Evolutionary conservation across 2,113 vertebrate species (phyloP), one percentile per base, ranked within the genome.

Genomic region (Buteo buteo): DNA sequence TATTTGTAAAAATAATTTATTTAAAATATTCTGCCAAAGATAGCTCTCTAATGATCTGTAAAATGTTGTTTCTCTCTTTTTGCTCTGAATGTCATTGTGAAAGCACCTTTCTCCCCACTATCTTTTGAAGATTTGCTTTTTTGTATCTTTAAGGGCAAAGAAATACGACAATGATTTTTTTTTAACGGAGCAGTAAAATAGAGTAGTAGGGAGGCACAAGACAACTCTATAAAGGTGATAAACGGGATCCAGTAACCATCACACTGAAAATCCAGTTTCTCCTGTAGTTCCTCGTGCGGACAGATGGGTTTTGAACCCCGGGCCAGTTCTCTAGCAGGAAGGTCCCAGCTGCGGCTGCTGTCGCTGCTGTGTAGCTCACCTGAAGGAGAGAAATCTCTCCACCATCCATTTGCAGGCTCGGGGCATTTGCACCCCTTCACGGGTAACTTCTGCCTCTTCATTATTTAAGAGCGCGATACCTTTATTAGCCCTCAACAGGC

Each of bases 21-120:
- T 96, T 89, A 84, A 97, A 97, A 85, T 96, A 90, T 97, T 96
- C 96, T 98, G 98, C 98, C 98, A 98, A 98, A 98, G 98, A 98
- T 93, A 95, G 94, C 38, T 97, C 92, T 96, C 94, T 95, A 87
- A 95, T 45, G 83, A 91, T 85, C 96, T 97, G 81, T 97, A 91
- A 96, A 91, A 86, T 89, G 91, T 94, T 4, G 45, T 91, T 95
- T 95, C 93, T 97, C 91, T 97, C 90, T 91, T 93, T 95, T 96
- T 86, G 92, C 92, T 97, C 96, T 90, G 96, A 97, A 96, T 98
- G 93, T 97, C 91, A 86, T 90, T 96, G 76, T 97, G 93, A 95
- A 94, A 92, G 92, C 90, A 97, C 86, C 47, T 66, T 95, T 89
- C 81, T 94, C 90, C 69, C 32, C 44, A 24, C 88, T 93, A n/a